phyloP scores from a whole-genome alignment of 2,888 invertebrate genomes.

The Noctua janthe region DNA sequence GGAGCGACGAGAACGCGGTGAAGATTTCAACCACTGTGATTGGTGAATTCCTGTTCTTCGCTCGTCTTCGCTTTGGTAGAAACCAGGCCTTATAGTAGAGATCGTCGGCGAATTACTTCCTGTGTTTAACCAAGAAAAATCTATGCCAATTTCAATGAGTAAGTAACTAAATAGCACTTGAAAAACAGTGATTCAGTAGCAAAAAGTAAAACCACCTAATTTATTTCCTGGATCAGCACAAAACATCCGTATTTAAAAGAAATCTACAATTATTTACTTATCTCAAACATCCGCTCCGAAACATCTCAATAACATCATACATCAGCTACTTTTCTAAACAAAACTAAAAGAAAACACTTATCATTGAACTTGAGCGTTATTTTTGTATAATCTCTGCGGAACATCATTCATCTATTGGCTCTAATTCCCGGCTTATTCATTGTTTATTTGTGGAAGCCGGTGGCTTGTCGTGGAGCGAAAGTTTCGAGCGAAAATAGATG shows the following conservation, averaged over 20 bases:
- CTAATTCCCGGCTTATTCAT: slow-evolving; percentile 49
- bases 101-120: neutral
- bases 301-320: slow-evolving; percentile 30
- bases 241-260: slow-evolving; percentile 31
- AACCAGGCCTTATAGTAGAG: neutral
- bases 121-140: neutral
- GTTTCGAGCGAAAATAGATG: slow-evolving; percentile 51
- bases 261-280: slow-evolving; percentile 31
- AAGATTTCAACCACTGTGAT: neutral
- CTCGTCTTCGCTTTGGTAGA: neutral
- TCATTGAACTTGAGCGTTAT: slow-evolving; percentile 67
- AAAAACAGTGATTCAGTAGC: slow-evolving; percentile 7
- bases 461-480: slow-evolving; percentile 48
- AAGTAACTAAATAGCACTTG: neutral
- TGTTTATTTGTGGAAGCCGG: slow-evolving; percentile 57
- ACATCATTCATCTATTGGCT: slow-evolving; percentile 60
- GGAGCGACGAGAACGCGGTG: no score
- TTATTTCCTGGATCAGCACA: slow-evolving; percentile 9
- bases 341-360: slow-evolving; percentile 49
- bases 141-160: neutral
- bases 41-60: neutral
- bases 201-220: slow-evolving; percentile 2
- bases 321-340: slow-evolving; percentile 40
- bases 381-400: slow-evolving; percentile 49
- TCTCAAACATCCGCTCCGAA: slow-evolving; percentile 48